These are phyloP conservation scores for Monopterus albus DNA, from an alignment of 2,113 vertebrate species.

Conservation along the genomic window DNA sequence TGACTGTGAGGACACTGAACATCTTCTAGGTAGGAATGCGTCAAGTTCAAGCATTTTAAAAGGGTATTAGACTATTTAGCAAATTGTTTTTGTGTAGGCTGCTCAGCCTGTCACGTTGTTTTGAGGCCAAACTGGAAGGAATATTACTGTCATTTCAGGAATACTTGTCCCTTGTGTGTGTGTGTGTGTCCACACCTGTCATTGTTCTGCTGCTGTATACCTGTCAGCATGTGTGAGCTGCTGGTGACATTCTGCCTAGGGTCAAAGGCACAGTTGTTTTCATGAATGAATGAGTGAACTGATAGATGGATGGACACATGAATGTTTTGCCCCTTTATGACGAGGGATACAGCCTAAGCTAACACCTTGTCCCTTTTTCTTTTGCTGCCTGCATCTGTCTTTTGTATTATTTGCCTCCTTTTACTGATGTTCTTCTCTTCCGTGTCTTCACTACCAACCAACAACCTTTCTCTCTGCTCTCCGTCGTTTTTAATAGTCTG, in stretches of 20 bases:
- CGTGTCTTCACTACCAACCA: background rate
- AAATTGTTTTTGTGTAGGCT: background rate
- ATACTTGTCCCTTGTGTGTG: background rate
- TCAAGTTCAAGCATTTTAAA: background rate
- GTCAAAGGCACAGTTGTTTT: conserved; percentile 37
- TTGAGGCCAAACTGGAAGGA: conserved; percentile 23
- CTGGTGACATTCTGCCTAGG: conserved; percentile 37
- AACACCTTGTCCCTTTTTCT: background rate
- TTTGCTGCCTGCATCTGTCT: background rate
- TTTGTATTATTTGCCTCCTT: background rate
- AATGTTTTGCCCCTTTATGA: background rate
- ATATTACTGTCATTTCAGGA: background rate
- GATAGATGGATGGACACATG: background rate
- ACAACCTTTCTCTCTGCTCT: background rate
- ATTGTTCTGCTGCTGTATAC: conserved; percentile 39
- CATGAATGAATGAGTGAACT: conserved; percentile 52
- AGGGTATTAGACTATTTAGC: background rate
- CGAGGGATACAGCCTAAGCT: background rate
- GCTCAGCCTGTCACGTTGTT: background rate
- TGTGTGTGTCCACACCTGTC: conserved; percentile 30
- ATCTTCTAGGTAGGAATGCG: conserved; percentile 36
- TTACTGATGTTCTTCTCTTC: background rate
- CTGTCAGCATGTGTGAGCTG: conserved; percentile 40
- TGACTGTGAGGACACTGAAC: conserved; percentile 11
- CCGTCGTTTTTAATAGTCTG: too few species aligned